Evolutionary conservation across 2,113 vertebrate species (phyloP), one percentile per base, ranked within the genome.

Genomic region (Megaptera novaeangliae): DNA sequence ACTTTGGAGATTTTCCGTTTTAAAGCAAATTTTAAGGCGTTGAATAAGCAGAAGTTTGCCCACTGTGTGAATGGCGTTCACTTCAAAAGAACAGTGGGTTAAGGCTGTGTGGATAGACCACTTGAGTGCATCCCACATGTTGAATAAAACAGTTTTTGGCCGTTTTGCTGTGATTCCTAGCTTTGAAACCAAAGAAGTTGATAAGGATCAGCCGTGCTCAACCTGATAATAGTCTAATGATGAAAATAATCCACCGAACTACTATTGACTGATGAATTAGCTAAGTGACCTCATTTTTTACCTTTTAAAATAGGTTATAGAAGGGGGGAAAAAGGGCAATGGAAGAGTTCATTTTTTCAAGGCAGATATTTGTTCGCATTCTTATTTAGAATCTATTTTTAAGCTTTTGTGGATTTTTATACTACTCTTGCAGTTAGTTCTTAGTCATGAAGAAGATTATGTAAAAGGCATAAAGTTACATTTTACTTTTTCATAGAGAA

Each of bases 361-460:
- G 36, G 21, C 61, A 84, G 23, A 17, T 46, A 74, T 39, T 86
- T 90, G 41, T 82, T 95, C 72, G 31, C 31, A 49, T 74, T 90
- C 31, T 69, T 81, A n/a, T 55, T 93, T 86, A 63, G 82, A 85
- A 81, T 36, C 29, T 80, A 74, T 49, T 91, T 96, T 96, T 95
- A 92, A 92, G 34, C 39, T 80, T 41, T 63, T 84, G 25, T 66
- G n/a, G 63, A 83, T 66, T 89, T 85, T 95, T 85, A 29, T 68
- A 57, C 25, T 92, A 64, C 44, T 88, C 61, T 92, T 90, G 34
- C 86, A 88, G 49, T 94, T 85, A 87, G 59, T 91, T 97, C 39
- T 95, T 94, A 89, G n/a, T 85, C 66, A 72, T 25, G 61, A 95
- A 77, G 71, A 85, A 8, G 34, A 74, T 94, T 92, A 25, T 4